A percentile compares a stretch with the other conserved stretches of the same genome.
phyloP scores from a whole-genome alignment of 1,140 invertebrate species.

The Meloidogyne exigua region DNA sequence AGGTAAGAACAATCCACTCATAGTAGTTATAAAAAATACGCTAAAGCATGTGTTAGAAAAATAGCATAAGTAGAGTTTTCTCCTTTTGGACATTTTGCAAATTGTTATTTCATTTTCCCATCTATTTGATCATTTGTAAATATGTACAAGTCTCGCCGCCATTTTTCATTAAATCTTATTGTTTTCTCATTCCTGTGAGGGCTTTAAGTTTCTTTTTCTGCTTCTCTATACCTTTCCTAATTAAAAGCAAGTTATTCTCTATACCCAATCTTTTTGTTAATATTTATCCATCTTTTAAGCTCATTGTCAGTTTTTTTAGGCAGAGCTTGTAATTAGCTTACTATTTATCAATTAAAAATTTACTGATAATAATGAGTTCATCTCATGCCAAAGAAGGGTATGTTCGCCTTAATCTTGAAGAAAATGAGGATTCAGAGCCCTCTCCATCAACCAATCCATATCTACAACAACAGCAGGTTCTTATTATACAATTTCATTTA shows the following conservation, averaged over 20 bases:
- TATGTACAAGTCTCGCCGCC: not conserved
- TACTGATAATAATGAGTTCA: not conserved
- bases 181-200: too few relatives aligned
- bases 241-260: too few relatives aligned
- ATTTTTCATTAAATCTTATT: not conserved
- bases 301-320: too few relatives aligned
- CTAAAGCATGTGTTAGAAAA: not conserved
- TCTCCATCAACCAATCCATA: constrained; percentile 6
- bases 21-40: not conserved
- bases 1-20: too few relatives aligned
- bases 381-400: constrained; percentile 19
- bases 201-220: too few relatives aligned
- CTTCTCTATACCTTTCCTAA: too few relatives aligned
- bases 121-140: not conserved
- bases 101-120: not conserved
- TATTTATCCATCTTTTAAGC: too few relatives aligned
- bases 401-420: constrained; percentile 33
- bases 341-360: too few relatives aligned
- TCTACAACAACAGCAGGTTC: constrained; percentile 22
- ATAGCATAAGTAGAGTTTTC: too few relatives aligned
- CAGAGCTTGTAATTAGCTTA: too few relatives aligned
- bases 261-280: too few relatives aligned
- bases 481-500: constrained; percentile 37
- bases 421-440: constrained; percentile 3
- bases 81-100: not conserved